Evolutionary conservation across 2,113 vertebrate genomes (phyloP), one percentile per base, ranked within the genome.

Genomic region (Plecturocebus donacophilus): DNA sequence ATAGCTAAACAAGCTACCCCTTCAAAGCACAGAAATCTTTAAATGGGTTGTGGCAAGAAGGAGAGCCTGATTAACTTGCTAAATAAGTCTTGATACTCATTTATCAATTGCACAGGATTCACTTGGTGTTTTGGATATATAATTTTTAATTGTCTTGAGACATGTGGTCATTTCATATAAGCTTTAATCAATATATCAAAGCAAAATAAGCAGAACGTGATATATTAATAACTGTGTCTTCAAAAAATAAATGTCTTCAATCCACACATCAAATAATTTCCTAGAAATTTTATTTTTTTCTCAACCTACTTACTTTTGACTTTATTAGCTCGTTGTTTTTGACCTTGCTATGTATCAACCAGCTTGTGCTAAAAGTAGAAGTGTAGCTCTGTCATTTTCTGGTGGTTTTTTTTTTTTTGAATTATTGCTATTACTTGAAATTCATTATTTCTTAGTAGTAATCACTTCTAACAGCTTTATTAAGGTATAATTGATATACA

Each of bases 361-460:
- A 47, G 27, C 52, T 73, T 86, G 38, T 30, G 17, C 16, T 19
- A 8, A n/a, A 40, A 77, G 21, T 11, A 81, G 52, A 90, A 87
- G 2, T 54, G 6, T 79, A 38, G 2, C 27, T 89, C 66, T 52
- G 40, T 32, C 30, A 61, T 75, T 76, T 81, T 52, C 45, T 77
- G 66, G 1, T 40, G n/a, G n/a, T n/a, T 94, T 82, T 52, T 70
- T 76, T 40, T 89, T 95, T 23, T 56, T 81, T 58, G 8, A 27
- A 79, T 82, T 96, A 92, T 13, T 96, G 71, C 70, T 83, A 58
- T 21, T 80, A 92, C 27, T 94, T 95, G 40, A 93, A 95, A 93
- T 56, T 88, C 11, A 80, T 81, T 23, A 80, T 82, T 92, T 95
- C 87, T 87, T 82, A 58, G 40, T n/a, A 70, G 30, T 21, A 94